Conservation (phyloP, 64 coral and sea anemone genomes). For the Dendrophyllia cribrosa region DNA sequence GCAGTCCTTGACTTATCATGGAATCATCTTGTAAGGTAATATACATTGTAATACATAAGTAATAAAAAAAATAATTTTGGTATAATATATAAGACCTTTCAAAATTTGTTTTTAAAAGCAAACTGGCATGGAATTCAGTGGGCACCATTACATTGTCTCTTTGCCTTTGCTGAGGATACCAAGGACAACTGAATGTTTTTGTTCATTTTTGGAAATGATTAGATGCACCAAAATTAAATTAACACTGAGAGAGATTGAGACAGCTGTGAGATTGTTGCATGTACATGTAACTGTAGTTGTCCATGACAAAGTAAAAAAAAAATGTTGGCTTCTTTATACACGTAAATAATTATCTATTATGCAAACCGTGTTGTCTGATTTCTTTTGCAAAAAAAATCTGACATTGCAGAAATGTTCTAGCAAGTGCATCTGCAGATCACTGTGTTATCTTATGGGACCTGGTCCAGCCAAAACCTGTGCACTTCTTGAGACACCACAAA, state of each 20-base stretch:
- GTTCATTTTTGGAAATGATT: background rate
- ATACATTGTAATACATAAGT: too few species aligned
- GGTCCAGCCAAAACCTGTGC: constrained; percentile 77
- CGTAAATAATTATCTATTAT: too few species aligned
- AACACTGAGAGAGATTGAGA: background rate
- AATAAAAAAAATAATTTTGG: background rate
- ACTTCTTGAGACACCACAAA: constrained; percentile 87
- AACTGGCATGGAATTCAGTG: too few species aligned
- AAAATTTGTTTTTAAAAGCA: too few species aligned
- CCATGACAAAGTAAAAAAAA: too few species aligned
- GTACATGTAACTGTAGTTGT: too few species aligned
- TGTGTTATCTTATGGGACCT: constrained; percentile 95
- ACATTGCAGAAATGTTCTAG: constrained; percentile 82
- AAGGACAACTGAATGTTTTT: background rate
- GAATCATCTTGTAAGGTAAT: constrained; percentile 88
- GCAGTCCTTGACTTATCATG: constrained; percentile 94
- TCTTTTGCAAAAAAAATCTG: background rate
- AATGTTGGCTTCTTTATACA: background rate
- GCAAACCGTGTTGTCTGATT: background rate
- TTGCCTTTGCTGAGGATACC: background rate
- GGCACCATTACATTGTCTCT: too few species aligned
- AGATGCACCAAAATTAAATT: too few species aligned
- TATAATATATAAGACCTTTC: too few species aligned
- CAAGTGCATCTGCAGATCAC: constrained; percentile 91
- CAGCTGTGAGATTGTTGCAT: background rate